These are phyloP conservation scores for Lysandra bellargus DNA, from an alignment of 2,888 invertebrate genomes.

Conservation along the genomic window DNA sequence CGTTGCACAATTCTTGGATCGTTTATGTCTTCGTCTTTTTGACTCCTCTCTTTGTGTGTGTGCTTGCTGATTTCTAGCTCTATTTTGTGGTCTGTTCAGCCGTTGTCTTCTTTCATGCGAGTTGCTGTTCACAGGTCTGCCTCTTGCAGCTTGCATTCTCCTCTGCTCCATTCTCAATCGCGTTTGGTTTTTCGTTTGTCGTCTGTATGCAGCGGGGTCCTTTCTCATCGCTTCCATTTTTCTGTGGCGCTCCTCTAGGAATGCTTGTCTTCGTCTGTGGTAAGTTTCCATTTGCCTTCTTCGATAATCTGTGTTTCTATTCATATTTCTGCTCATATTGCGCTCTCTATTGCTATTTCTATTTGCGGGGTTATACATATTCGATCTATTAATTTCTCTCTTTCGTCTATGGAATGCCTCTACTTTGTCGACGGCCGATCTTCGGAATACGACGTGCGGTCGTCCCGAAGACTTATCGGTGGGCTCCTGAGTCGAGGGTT, in stretches of 20 bases:
- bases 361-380: conserved; percentile 48
- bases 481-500: conserved; percentile 82
- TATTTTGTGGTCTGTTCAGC: conserved; percentile 51
- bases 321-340: conserved; percentile 63
- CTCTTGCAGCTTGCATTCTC: conserved; percentile 53
- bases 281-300: conserved; percentile 81
- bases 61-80: conserved; percentile 50
- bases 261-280: conserved; percentile 66
- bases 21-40: conserved; percentile 63
- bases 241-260: conserved; percentile 61
- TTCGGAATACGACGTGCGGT: conserved; percentile 85
- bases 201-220: conserved; percentile 67
- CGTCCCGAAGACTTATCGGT: conserved; percentile 65
- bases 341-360: conserved; percentile 68
- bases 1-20: conserved; percentile 70
- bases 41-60: conserved; percentile 55
- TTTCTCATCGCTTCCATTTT: conserved; percentile 63
- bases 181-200: conserved; percentile 49
- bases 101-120: conserved; percentile 53
- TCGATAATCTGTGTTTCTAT: conserved; percentile 63
- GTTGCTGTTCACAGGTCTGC: conserved; percentile 56
- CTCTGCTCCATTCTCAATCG: conserved; percentile 63
- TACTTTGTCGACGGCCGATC: conserved; percentile 82
- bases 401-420: conserved; percentile 65
- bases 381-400: conserved; percentile 54